A percentile compares a stretch with the other conserved stretches of the same genome.
Conservation (phyloP, 2,113 vertebrate species). For the Cercopithecus mona region DNA sequence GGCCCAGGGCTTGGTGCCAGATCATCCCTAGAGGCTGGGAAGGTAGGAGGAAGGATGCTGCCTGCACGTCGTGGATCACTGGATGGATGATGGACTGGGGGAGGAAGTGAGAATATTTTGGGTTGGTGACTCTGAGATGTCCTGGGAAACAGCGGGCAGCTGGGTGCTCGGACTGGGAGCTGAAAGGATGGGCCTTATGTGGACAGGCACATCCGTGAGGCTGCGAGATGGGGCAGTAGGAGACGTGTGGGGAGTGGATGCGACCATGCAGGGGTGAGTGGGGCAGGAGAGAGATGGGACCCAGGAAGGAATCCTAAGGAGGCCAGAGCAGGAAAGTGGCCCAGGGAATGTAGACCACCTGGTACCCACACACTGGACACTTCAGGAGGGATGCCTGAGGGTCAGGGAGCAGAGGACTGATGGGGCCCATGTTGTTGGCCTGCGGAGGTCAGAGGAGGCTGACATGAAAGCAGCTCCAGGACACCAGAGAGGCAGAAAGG, state of each 20-base stretch:
- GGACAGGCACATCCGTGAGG: accelerated
- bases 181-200: background rate
- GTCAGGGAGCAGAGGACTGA: background rate
- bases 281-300: background rate
- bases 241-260: accelerated
- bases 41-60: no score
- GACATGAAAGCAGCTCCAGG: background rate
- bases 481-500: background rate
- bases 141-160: background rate
- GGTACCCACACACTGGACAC: accelerated
- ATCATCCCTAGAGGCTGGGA: background rate
- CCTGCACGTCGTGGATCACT: background rate
- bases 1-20: background rate
- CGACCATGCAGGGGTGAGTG: background rate
- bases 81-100: accelerated
- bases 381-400: background rate
- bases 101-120: background rate
- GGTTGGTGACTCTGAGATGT: background rate
- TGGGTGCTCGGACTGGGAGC: background rate
- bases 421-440: background rate
- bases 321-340: no score
- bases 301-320: background rate
- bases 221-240: background rate
- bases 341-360: background rate
- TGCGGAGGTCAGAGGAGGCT: accelerated